A percentile compares a stretch with the other conserved stretches of the same genome.
phyloP scores from a whole-genome alignment of 2,888 invertebrate species.

The Eupithecia pulchellata region DNA sequence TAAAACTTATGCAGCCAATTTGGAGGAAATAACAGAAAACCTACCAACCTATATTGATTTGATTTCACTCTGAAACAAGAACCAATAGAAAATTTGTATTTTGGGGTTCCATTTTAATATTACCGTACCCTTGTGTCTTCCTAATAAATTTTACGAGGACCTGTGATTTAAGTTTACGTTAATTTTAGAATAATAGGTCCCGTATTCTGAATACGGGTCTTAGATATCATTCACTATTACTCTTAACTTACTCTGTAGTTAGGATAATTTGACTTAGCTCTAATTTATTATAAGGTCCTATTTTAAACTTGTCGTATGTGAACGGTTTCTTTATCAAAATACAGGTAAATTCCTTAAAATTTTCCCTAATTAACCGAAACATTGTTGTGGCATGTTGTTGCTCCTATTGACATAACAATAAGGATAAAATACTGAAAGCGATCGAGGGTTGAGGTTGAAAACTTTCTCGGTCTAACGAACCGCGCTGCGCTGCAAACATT shows the following conservation, averaged over 20 bases:
- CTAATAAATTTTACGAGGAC: background rate
- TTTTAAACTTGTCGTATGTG: background rate
- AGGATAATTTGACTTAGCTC: background rate
- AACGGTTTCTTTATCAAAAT: background rate
- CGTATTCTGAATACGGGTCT: background rate
- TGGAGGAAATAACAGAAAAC: background rate
- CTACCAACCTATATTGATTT: background rate
- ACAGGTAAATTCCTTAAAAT: background rate
- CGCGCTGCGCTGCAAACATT: background rate
- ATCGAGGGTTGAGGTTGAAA: background rate
- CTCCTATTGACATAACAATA: background rate
- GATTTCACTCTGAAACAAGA: background rate
- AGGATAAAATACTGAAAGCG: background rate
- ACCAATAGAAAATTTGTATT: background rate
- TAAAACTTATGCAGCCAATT: background rate
- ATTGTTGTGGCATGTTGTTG: background rate
- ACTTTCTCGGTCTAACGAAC: constrained; percentile 32
- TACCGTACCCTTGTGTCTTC: background rate
- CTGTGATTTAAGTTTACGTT: background rate
- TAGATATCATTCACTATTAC: background rate
- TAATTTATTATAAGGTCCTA: background rate
- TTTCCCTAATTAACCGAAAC: background rate
- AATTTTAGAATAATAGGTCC: background rate
- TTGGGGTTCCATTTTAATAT: background rate
- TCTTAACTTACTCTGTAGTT: background rate